Base-by-base conservation (phyloP, 2,888 invertebrate species). In the Tribolium freemani region DNA sequence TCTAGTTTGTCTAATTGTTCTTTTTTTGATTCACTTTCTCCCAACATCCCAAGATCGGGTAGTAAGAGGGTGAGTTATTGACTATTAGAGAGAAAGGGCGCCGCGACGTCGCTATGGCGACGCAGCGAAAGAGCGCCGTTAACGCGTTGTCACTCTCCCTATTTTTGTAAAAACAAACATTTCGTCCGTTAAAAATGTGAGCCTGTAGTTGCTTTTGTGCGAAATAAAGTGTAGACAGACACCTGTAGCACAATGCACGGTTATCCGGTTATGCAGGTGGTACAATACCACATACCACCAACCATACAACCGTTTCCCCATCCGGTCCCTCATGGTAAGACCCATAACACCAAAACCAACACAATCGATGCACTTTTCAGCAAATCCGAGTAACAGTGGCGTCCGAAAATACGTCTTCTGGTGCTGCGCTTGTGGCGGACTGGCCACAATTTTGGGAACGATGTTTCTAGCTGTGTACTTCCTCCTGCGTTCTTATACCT, bases 391-490 rank as follows among this genome's bases (percentile, higher is more conserved):
- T 72, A 78, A 86, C 13, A 88, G 89, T 71, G 90, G 91, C 0
- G 89, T 92, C 0, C 88, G 90, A 80, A 94, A 94, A 87, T 94
- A 95, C 86, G 94, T 94, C 57, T 91, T 94, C 87, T 92, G 94
- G 88, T 94, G 94, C 82, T 93, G 93, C 76, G 93, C 93, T 1
- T 95, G 95, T 82, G 94, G 95, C 0, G 92, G 93, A 3, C 87
- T 94, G 71, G 92, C 94, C 2, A 91, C 93, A 2, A 90, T 94
- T 30, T 88, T 95, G 73, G 95, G 95, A 9, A 92, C 93, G 10
- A 88, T 95, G 73, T 91, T 94, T 84, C 90, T 94, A 4, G 93
- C 93, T 0, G 93, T 95, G 76, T 94, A 94, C 84, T 93, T 94
- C 82, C 89, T 94, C 76, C 90, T 95, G 71, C 89, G 94, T 20